phyloP scores from a whole-genome alignment of 2,888 invertebrate species.

The Laothoe populi region DNA sequence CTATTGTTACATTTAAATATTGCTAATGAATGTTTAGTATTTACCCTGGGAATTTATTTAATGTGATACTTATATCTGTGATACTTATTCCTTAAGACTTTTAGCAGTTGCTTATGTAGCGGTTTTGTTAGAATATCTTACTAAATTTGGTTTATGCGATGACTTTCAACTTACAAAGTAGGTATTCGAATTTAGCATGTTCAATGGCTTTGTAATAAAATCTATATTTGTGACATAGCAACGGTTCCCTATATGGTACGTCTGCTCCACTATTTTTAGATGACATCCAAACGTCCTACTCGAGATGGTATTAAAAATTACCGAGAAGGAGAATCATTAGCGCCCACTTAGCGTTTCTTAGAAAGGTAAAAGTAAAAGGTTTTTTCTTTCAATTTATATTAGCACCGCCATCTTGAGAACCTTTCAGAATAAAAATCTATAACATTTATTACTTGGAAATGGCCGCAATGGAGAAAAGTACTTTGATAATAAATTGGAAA shows the following conservation, averaged over 20 bases:
- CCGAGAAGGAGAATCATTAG: background rate
- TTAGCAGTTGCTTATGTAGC: too few relatives aligned
- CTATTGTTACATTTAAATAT: too few relatives aligned
- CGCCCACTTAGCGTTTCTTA: slow-evolving; percentile 11
- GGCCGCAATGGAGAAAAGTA: background rate
- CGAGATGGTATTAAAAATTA: background rate
- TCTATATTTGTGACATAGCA: too few relatives aligned
- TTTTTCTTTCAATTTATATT: background rate
- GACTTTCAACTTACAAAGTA: too few relatives aligned
- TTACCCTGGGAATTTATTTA: too few relatives aligned
- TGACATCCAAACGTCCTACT: background rate
- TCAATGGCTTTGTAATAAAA: too few relatives aligned
- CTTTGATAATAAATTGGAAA: background rate
- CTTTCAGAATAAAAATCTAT: background rate
- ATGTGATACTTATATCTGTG: too few relatives aligned
- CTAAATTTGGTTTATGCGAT: too few relatives aligned
- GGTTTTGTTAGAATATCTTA: too few relatives aligned
- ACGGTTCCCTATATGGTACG: background rate
- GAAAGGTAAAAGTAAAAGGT: background rate
- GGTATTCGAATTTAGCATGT: too few relatives aligned
- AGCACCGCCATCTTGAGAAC: background rate
- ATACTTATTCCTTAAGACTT: too few relatives aligned
- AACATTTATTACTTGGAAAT: background rate
- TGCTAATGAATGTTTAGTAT: too few relatives aligned
- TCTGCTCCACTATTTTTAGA: slow-evolving; percentile 6